Conservation (phyloP, 2,797 vertebrate genomes). For the Aldrovandia affinis region DNA sequence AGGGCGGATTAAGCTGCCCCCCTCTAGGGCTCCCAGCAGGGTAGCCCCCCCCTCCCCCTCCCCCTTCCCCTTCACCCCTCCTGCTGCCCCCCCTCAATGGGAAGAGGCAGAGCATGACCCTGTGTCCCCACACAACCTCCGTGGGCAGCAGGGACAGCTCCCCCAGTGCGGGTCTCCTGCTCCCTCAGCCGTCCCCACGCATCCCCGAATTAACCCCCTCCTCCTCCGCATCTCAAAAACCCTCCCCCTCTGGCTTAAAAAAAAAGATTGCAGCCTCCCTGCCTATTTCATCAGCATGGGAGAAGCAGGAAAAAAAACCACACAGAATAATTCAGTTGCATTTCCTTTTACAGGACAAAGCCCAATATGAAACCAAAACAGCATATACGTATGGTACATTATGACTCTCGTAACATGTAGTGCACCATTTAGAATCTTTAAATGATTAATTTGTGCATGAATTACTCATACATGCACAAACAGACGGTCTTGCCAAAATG, state of each 20-base stretch:
- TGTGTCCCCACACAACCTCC: slow-evolving; percentile 13
- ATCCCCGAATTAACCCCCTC: slow-evolving; percentile 22
- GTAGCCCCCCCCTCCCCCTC: slow-evolving; percentile 51
- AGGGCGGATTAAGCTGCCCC: slow-evolving; percentile 50
- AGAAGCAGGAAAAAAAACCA: not conserved
- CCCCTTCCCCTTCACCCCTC: slow-evolving; percentile 7
- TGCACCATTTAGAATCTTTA: not conserved
- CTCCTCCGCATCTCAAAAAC: slow-evolving; percentile 31
- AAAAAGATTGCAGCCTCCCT: slow-evolving; percentile 15
- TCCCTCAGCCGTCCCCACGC: slow-evolving; percentile 8
- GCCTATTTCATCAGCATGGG: not conserved
- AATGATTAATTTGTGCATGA: not conserved
- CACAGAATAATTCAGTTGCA: no score
- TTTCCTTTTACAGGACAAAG: not conserved
- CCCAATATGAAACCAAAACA: slow-evolving; percentile 15
- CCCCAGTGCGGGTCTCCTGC: not conserved
- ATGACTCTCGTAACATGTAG: not conserved
- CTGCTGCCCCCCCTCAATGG: slow-evolving; percentile 25
- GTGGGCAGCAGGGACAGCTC: slow-evolving; percentile 8
- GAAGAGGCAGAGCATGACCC: slow-evolving; percentile 1
- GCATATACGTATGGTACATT: slow-evolving; percentile 21
- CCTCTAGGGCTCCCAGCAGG: slow-evolving; percentile 46
- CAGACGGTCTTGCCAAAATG: no score
- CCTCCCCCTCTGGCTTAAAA: slow-evolving; percentile 11
- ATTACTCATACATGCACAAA: no score